These are phyloP conservation scores for Tragelaphus imberbis DNA, from an alignment of 2,113 vertebrate species.

Conservation along the genomic window DNA sequence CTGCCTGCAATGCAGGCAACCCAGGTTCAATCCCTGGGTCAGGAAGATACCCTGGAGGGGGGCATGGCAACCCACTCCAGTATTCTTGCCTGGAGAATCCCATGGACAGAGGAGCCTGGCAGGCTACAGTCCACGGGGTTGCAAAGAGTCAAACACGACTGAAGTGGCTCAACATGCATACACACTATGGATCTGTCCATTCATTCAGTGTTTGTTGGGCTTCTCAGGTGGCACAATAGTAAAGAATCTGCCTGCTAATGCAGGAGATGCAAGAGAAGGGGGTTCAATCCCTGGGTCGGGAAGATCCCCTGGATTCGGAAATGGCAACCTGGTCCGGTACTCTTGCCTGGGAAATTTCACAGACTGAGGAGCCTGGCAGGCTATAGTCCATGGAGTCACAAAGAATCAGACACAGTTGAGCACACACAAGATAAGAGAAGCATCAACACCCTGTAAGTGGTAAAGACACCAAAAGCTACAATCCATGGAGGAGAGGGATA, in stretches of 20 bases:
- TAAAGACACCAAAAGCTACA: neutral
- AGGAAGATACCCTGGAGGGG: neutral
- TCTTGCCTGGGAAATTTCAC: neutral
- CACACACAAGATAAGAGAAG: neutral
- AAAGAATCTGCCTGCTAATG: neutral
- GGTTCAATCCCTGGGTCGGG: rapidly evolving
- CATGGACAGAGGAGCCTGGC: neutral
- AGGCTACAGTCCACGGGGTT: neutral
- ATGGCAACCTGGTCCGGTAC: neutral
- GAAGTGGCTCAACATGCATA: neutral
- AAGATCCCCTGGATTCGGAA: neutral
- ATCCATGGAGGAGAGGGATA: neutral
- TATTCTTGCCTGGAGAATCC: neutral
- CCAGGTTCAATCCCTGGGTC: neutral
- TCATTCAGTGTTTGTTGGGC: neutral
- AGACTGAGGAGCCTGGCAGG: neutral
- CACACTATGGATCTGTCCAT: neutral
- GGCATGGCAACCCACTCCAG: neutral
- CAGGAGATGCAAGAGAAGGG: neutral
- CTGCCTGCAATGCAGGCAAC: neutral
- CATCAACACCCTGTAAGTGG: neutral
- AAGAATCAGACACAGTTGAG: neutral
- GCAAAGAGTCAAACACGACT: neutral
- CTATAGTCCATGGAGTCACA: neutral
- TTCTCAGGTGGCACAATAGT: neutral